A percentile compares a stretch with the other conserved stretches of the same genome.
Evolutionary conservation across 2,797 vertebrate genomes (phyloP).

Genomic region (Acanthurus lineatus): DNA sequence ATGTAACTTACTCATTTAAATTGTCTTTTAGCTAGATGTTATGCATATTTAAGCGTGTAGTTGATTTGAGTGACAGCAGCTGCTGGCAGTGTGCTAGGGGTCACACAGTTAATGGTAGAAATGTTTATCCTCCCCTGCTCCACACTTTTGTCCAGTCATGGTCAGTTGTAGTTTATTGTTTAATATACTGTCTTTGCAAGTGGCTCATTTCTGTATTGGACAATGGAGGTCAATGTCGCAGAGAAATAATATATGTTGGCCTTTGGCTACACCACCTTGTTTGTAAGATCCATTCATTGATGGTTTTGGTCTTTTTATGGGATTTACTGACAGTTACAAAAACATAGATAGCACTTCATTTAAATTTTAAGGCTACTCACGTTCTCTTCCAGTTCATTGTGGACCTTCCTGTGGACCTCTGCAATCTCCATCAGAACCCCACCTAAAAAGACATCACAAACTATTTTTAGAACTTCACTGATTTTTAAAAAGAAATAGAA

Average conservation of each 20-base stretch:
- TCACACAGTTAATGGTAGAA: too few relatives aligned
- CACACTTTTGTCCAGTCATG: too few relatives aligned
- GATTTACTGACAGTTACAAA: background rate
- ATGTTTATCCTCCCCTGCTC: too few relatives aligned
- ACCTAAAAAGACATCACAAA: conserved; percentile 83
- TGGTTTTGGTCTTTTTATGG: background rate
- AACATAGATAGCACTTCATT: too few relatives aligned
- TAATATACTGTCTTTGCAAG: too few relatives aligned
- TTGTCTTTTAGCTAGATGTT: too few relatives aligned
- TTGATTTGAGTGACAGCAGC: too few relatives aligned
- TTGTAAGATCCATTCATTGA: background rate
- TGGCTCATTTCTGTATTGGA: background rate
- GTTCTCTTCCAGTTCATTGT: conserved; percentile 92
- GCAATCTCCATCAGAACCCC: conserved; percentile 95
- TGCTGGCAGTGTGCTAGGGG: too few relatives aligned
- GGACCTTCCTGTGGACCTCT: conserved; percentile 91
- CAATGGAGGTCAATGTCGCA: background rate
- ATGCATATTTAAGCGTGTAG: too few relatives aligned
- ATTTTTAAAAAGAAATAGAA: background rate
- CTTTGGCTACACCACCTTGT: background rate
- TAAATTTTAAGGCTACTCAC: conserved; percentile 83
- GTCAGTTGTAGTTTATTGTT: too few relatives aligned
- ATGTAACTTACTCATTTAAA: too few relatives aligned
- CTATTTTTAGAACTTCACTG: conserved; percentile 15
- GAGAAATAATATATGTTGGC: background rate